A percentile compares a stretch with the other conserved stretches of the same genome.
Conservation (phyloP, 2,113 vertebrate species). For the Chionomys nivalis region DNA sequence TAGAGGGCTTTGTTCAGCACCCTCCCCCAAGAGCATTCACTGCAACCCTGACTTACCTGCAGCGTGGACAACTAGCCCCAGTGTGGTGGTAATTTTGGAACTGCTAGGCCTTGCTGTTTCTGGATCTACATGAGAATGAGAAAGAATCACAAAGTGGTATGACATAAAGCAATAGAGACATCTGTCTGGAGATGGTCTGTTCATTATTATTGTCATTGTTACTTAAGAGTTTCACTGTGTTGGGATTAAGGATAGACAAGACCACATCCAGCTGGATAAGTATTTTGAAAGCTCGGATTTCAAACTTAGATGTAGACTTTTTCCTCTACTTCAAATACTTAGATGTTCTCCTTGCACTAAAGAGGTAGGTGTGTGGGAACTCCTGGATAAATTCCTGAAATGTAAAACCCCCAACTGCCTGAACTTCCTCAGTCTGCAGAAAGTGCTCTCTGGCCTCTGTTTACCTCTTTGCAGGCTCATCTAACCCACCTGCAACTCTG, state of each 20-base stretch:
- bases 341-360: not conserved
- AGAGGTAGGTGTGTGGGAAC: not conserved
- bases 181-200: not conserved
- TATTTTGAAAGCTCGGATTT: conserved; percentile 38
- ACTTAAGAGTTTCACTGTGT: not conserved
- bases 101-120: conserved; percentile 91
- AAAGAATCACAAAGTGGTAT: conserved; percentile 49
- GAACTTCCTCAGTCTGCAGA: not conserved
- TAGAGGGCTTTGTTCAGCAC: not conserved
- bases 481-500: not conserved
- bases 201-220: not conserved
- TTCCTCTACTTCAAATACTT: conserved; percentile 20
- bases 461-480: not conserved
- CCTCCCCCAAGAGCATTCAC: not conserved
- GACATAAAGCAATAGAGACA: conserved; percentile 40
- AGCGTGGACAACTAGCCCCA: conserved; percentile 98
- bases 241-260: not conserved
- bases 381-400: not conserved
- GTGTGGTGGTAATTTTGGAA: conserved; percentile 97
- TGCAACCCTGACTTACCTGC: conserved; percentile 88
- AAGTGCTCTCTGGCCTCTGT: not conserved
- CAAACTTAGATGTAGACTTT: not conserved
- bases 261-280: not conserved
- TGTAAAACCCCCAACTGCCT: not conserved
- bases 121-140: conserved; percentile 89